Conservation (phyloP, 2,113 vertebrate species). For the Malurus elegans region DNA sequence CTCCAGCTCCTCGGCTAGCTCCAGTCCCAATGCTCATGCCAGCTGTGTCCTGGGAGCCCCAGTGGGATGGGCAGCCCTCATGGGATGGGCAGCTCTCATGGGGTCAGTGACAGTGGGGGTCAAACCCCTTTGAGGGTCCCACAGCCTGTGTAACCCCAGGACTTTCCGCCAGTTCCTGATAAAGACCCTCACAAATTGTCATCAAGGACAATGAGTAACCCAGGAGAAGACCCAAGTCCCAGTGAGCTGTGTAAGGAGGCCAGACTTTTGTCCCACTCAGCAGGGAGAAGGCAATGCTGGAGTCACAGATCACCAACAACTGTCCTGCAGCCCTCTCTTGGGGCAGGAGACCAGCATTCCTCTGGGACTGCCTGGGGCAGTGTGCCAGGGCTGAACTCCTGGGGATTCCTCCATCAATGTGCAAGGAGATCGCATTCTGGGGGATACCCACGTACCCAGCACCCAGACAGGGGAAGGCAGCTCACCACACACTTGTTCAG, state of each 20-base stretch:
- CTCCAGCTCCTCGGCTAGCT: not conserved
- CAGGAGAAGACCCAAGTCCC: not conserved
- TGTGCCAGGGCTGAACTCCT: accelerated
- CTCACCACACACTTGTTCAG: not conserved
- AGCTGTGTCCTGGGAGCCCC: not conserved
- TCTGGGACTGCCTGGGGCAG: not conserved
- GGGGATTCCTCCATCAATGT: not conserved
- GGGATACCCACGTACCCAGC: accelerated
- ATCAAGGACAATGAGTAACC: not conserved
- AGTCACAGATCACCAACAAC: not conserved
- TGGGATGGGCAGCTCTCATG: not conserved
- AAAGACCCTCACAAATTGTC: not conserved
- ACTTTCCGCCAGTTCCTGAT: not conserved
- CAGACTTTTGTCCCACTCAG: not conserved
- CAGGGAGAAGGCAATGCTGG: not conserved
- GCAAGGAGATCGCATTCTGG: not conserved
- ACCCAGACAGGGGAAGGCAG: accelerated
- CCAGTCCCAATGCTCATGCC: accelerated
- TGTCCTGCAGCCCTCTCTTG: not conserved
- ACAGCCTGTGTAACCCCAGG: not conserved
- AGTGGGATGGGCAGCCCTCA: not conserved
- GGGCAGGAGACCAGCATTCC: not conserved
- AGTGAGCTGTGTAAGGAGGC: not conserved
- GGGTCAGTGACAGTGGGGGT: accelerated
- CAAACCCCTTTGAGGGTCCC: accelerated